A percentile compares a stretch with the other conserved stretches of the same genome.
These are phyloP conservation scores for Drosophila tani DNA, from an alignment of 1,140 invertebrate genomes.

Conservation along the genomic window DNA sequence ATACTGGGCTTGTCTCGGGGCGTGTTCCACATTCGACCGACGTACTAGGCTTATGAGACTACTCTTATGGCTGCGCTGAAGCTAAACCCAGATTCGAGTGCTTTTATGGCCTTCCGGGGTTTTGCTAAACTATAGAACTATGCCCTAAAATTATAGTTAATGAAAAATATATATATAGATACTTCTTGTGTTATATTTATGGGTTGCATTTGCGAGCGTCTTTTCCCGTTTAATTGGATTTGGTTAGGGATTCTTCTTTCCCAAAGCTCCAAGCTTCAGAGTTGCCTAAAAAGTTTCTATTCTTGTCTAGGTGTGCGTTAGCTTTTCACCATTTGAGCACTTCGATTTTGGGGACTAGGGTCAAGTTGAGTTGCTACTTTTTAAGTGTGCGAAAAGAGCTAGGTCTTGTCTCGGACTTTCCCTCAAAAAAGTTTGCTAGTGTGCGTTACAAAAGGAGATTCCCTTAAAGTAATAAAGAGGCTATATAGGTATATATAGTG, in stretches of 20 bases:
- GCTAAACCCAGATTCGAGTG: slow-evolving; percentile 28
- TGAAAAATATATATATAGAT: slow-evolving; percentile 23
- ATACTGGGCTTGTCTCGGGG: slow-evolving; percentile 58
- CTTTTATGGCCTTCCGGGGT: slow-evolving; percentile 23
- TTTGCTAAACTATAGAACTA: slow-evolving; percentile 18
- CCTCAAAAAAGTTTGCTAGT: slow-evolving; percentile 21
- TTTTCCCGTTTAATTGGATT: slow-evolving; percentile 46
- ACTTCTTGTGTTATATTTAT: not conserved
- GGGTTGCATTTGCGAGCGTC: slow-evolving; percentile 40
- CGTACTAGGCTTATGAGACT: slow-evolving; percentile 48
- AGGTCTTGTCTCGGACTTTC: not conserved
- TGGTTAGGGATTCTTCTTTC: slow-evolving; percentile 1
- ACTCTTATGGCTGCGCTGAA: slow-evolving; percentile 64
- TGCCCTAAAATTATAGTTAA: slow-evolving; percentile 19
- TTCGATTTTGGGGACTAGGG: not conserved
- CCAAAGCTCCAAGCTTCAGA: slow-evolving; percentile 37
- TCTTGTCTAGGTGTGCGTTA: slow-evolving; percentile 22
- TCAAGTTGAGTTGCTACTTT: slow-evolving; percentile 23
- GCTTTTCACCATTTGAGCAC: slow-evolving; percentile 14
- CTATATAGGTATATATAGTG: slow-evolving; percentile 35
- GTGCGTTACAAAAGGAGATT: slow-evolving; percentile 46
- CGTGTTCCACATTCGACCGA: slow-evolving; percentile 54
- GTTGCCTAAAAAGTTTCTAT: slow-evolving; percentile 37
- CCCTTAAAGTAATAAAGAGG: slow-evolving; percentile 20
- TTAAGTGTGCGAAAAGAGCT: slow-evolving; percentile 18